phyloP scores from a whole-genome alignment of 1,140 invertebrate genomes.

The Megalopta genalis region DNA sequence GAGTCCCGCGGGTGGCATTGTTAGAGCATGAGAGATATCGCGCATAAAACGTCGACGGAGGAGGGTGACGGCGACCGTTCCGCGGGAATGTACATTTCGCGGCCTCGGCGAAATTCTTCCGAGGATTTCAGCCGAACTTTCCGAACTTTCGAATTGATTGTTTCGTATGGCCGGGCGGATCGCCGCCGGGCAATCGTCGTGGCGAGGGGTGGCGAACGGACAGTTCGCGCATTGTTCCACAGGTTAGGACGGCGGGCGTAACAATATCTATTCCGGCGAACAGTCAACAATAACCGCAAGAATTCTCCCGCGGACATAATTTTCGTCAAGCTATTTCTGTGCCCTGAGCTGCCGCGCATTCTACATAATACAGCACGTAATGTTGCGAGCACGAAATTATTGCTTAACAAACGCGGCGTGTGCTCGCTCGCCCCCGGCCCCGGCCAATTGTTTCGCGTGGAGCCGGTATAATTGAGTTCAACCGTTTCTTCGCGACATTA shows the following conservation, averaged over 20 bases:
- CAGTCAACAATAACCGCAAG: constrained; percentile 25
- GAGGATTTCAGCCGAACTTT: no score
- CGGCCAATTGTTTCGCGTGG: no score
- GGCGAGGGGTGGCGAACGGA: neutral
- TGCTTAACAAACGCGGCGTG: neutral
- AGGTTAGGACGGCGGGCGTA: neutral
- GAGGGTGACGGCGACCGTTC: no score
- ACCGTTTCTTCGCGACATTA: no score
- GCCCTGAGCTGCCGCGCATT: neutral
- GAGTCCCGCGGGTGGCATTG: neutral
- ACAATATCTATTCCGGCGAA: constrained; percentile 5
- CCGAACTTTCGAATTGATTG: neutral
- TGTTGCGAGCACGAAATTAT: neutral
- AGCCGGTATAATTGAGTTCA: no score
- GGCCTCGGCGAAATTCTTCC: neutral
- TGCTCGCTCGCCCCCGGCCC: neutral
- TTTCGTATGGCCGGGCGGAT: neutral
- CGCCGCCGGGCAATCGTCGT: neutral
- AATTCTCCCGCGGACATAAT: constrained; percentile 10
- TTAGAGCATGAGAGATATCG: no score
- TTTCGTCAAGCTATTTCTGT: constrained; percentile 28
- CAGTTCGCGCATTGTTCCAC: neutral
- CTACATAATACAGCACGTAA: neutral
- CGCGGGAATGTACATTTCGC: neutral
- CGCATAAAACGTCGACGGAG: no score